Evolutionary conservation across 2,113 vertebrate species (phyloP), one percentile per base, ranked within the genome.

Genomic region (Tyto alba): DNA sequence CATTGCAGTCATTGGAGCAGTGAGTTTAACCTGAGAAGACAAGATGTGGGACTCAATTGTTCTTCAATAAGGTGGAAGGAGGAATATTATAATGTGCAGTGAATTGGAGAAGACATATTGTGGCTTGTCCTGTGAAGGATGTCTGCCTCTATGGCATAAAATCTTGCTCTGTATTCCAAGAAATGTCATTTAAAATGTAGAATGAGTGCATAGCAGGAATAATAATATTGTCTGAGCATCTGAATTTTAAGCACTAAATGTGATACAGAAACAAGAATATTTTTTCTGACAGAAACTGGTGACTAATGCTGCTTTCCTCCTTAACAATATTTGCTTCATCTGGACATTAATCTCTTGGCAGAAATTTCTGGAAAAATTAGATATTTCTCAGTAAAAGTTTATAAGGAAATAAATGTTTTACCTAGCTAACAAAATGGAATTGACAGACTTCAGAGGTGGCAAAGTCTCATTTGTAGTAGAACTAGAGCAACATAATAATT

Each of bases 101-200:
- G 67, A 95, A 71, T 53, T 60, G 87, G 74, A 87, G 94, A 88
- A 81, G 89, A 59, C 50, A 20, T 85, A 47, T 23, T 94, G 81
- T 95, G 73, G 40, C 74, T 91, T 92, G 81, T 36, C 86, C 43
- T 79, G 34, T 90, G 89, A 95, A 88, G 77, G 88, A 88, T 96
- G 82, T 81, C 94, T 91, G 72, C 52, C 60, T 85, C 75, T 59
- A 1, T 48, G 64, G 68, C 78, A 86, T 60, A 71, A 92, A 94
- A 63, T 75, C 82, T 79, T 92, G 34, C 75, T 93, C 93, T 91
- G 50, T 77, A n/a, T 91, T 94, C 85, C 67, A 88, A 85, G 81
- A 92, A 96, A 74, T 71, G 60, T 90, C 78, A 66, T 93, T 95
- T 95, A 90, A 94, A 95, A 94, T 82, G 89, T 91, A 82, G 90